Base-by-base conservation (phyloP, 2,888 invertebrate species). In the Microctonus brassicae region DNA sequence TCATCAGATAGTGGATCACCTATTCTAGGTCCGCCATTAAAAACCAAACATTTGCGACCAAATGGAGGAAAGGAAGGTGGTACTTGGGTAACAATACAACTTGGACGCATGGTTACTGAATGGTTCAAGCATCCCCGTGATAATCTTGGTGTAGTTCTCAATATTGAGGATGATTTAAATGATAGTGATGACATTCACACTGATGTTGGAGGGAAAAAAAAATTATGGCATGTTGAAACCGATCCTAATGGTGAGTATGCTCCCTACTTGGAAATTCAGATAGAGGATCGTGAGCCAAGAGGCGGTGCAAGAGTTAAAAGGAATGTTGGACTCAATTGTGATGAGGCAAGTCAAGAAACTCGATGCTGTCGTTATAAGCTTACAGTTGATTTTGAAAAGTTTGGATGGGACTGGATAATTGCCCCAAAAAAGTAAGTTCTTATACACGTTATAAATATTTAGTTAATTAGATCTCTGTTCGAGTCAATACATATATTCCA, bases 321-420 rank as follows among this genome's bases (percentile, higher is more conserved):
- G 26, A 94, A 93, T 83, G 91, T 94, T 67, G 94, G 94, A 26
- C 90, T 96, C 83, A 94, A 94, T 85, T 97, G 97, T 89, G 93
- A 94, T 70, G 96, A 95, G 80, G 91, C 92, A 78, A 92, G 92
- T 10, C 90, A 93, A 78, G 96, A 97, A 83, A 91, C 93, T 33
- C 91, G 96, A 58, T 99, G 99, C 89, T 99, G 99, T 85, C 93
- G 98, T 4, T 97, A 97, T 88, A 97, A 97, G 0, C 90, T 98
- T 55, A 93, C 93, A 13, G 96, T 99, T 17, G 96, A 98, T 89
- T 99, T 99, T 87, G 95, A 95, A 79, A 93, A 94, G 83, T 97
- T 98, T 85, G 97, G 97, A 29, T 98, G 98, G 97, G 96, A 98
- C 85, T 99, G 97, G 94, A 95, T 99, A 82, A 96, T 99, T 72